Conservation (phyloP, 1,140 invertebrate species). For the Lasioglossum baleicum region DNA sequence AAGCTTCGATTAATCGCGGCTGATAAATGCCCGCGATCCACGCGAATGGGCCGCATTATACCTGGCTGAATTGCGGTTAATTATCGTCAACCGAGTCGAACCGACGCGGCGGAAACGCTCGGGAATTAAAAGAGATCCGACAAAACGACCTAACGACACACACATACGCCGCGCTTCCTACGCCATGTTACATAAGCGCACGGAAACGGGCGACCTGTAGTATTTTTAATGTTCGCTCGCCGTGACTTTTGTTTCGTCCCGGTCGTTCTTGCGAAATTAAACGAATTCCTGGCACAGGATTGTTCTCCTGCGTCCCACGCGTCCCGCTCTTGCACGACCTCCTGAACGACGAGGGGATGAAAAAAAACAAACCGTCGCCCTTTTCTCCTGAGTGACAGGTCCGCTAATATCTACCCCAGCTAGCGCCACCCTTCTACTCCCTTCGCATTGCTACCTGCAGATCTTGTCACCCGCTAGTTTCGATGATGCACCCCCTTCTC, state of each 20-base stretch:
- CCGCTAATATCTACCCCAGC: slow-evolving; percentile 60
- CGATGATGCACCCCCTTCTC: neutral
- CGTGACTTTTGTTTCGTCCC: neutral
- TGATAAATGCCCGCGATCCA: slow-evolving; percentile 42
- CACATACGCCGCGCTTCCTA: neutral
- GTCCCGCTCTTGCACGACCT: slow-evolving; percentile 48
- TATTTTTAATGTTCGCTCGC: neutral
- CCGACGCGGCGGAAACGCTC: slow-evolving; percentile 20
- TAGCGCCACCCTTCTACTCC: neutral
- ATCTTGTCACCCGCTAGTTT: neutral
- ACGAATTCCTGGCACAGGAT: slow-evolving; percentile 66
- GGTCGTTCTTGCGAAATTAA: slow-evolving; percentile 62
- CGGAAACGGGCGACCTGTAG: neutral
- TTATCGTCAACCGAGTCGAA: slow-evolving; percentile 20
- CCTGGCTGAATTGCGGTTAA: slow-evolving; percentile 51
- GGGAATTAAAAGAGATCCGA: slow-evolving; percentile 6
- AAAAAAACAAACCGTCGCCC: slow-evolving; percentile 70
- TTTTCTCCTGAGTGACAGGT: slow-evolving; percentile 67
- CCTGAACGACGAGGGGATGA: slow-evolving; percentile 55
- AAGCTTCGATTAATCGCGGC: slow-evolving; percentile 43
- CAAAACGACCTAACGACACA: neutral
- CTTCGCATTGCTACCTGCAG: neutral
- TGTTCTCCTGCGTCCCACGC: slow-evolving; percentile 24
- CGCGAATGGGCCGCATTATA: slow-evolving; percentile 22
- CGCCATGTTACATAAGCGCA: neutral